phyloP scores from a whole-genome alignment of 1,140 invertebrate genomes.

The Octopus sinensis region DNA sequence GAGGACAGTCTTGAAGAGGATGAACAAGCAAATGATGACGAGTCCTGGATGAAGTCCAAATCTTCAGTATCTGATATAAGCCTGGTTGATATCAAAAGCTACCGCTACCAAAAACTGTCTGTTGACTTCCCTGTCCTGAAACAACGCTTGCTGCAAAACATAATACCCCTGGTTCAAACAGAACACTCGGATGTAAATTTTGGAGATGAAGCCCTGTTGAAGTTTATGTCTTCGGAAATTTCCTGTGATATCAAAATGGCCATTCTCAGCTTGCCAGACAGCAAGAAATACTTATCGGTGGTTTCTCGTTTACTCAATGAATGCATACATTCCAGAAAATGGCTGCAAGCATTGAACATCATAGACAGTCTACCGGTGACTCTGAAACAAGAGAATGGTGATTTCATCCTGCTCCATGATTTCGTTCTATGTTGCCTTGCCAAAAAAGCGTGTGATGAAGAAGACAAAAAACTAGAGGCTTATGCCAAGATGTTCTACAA shows the following conservation, averaged over 20 bases:
- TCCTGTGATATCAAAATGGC: constrained; percentile 43
- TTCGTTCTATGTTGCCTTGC: constrained; percentile 41
- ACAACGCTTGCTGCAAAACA: constrained; percentile 44
- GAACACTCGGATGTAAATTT: constrained; percentile 44
- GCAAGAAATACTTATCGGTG: constrained; percentile 36
- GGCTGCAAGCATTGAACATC: constrained; percentile 38
- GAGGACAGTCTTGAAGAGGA: constrained; percentile 43
- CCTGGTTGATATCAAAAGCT: constrained; percentile 50
- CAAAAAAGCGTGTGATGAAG: constrained; percentile 21
- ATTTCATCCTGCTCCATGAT: constrained; percentile 42
- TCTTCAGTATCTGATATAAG: constrained; percentile 47
- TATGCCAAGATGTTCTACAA: background rate
- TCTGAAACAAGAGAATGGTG: constrained; percentile 27
- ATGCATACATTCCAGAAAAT: constrained; percentile 37
- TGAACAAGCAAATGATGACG: constrained; percentile 18
- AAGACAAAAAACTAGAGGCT: constrained; percentile 12
- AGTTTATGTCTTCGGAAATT: constrained; percentile 49
- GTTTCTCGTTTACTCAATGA: constrained; percentile 40
- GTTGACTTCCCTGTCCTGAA: constrained; percentile 47
- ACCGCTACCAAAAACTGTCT: constrained; percentile 48
- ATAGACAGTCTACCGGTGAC: constrained; percentile 41
- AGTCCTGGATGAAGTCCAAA: constrained; percentile 17
- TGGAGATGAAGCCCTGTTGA: constrained; percentile 46
- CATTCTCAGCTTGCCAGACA: constrained; percentile 46
- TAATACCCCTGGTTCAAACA: constrained; percentile 46